A percentile compares a stretch with the other conserved stretches of the same genome.
These are phyloP conservation scores for Brachyrhaphis roseni DNA, from an alignment of 2,797 vertebrate genomes.

Conservation along the genomic window DNA sequence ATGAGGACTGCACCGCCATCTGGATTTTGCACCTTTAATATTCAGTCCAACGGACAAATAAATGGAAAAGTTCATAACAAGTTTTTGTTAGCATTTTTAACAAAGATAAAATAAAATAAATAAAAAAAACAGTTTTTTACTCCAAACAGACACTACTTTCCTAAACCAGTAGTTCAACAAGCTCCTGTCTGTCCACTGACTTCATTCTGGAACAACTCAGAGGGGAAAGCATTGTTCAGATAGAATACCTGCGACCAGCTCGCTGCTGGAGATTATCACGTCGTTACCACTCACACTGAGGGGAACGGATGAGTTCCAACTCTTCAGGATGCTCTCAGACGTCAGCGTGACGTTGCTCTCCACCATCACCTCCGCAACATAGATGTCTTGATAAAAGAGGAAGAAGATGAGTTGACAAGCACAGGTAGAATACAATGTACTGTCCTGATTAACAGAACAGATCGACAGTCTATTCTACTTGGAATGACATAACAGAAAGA, in stretches of 20 bases:
- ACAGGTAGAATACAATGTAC: neutral
- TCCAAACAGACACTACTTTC: neutral
- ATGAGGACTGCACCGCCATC: neutral
- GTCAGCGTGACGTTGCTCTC: constrained; percentile 57
- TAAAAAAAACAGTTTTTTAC: neutral
- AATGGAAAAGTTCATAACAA: neutral
- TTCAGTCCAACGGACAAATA: neutral
- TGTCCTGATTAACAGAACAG: neutral
- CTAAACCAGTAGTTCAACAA: neutral
- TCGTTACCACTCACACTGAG: rapidly evolving
- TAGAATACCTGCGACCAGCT: constrained; percentile 55
- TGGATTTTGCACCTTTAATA: neutral
- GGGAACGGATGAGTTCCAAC: rapidly evolving
- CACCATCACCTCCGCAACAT: constrained; percentile 56
- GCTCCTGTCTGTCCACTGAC: neutral
- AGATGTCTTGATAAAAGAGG: constrained; percentile 9
- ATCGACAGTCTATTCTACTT: neutral
- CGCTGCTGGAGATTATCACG: rapidly evolving
- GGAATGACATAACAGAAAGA: neutral
- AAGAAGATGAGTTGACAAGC: neutral
- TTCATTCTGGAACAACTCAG: neutral
- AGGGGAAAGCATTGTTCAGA: neutral
- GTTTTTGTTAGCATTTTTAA: neutral
- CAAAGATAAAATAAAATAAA: neutral
- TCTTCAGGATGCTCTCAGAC: neutral